A percentile compares a stretch with the other conserved stretches of the same genome.
Evolutionary conservation across 1,140 invertebrate genomes (phyloP).

Genomic region (Diorhabda elongata): DNA sequence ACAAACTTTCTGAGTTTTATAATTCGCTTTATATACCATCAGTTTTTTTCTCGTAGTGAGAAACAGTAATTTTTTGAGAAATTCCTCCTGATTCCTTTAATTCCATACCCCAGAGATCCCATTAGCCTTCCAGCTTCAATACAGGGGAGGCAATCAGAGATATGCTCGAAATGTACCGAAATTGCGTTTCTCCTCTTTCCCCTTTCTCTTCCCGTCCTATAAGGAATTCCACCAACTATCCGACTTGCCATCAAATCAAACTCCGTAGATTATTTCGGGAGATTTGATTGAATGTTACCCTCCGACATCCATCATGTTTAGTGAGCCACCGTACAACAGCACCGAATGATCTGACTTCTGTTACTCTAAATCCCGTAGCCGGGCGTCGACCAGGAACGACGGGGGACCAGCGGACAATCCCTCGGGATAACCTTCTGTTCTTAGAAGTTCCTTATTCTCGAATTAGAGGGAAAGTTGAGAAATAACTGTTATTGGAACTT

Average conservation of each 20-base stretch:
- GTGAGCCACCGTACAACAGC: slow-evolving; percentile 34
- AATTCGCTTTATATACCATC: no score
- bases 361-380: slow-evolving; percentile 32
- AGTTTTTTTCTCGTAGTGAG: no score
- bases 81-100: background rate
- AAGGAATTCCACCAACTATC: slow-evolving; percentile 14
- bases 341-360: slow-evolving; percentile 38
- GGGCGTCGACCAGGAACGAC: background rate
- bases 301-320: slow-evolving; percentile 37
- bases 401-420: slow-evolving; percentile 22
- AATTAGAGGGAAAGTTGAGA: background rate
- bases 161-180: slow-evolving; percentile 15
- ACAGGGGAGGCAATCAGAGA: slow-evolving; percentile 6
- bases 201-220: slow-evolving; percentile 3
- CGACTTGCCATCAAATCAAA: slow-evolving; percentile 34
- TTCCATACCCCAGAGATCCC: slow-evolving; percentile 13
- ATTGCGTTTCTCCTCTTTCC: slow-evolving; percentile 20
- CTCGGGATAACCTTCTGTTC: slow-evolving; percentile 21
- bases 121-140: slow-evolving; percentile 7
- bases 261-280: slow-evolving; percentile 34
- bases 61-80: no score
- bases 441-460: slow-evolving; percentile 32
- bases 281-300: slow-evolving; percentile 37
- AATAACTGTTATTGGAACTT: background rate
- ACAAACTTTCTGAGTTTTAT: no score